Evolutionary conservation across 2,888 invertebrate species (phyloP), one percentile per base, ranked within the genome.

Genomic region (Apodemia zela): DNA sequence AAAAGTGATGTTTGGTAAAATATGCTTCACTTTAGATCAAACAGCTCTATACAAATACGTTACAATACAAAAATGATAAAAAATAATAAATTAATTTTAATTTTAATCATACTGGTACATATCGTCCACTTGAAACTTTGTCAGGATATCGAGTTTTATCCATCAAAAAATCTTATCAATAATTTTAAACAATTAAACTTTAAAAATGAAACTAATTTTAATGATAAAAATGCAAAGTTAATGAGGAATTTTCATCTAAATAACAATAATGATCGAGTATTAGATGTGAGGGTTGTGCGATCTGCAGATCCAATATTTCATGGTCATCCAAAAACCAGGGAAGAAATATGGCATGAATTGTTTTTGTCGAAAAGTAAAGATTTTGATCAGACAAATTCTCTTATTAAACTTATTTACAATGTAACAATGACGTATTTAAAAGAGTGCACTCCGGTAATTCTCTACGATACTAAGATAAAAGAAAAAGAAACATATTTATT

Each of bases 361-460:
- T 93, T 94, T 72, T 75, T 93, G n/a, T 77, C 91, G 38, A 77
- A 86, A 71, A 79, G 69, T 51, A 60, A 68, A 33, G 75, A 69
- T 11, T 89, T 84, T 57, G 92, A 93, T 67, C 93, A 94, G 80
- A 89, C 86, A 0, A 79, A 87, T n/a, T 94, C 95, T 0, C 81
- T 96, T 11, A 93, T 94, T 1, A 84, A 84, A 59, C 84, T 96
- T 15, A 75, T 96, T 6, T 92, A 93, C 66, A 93, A 93, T 73
- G 88, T 96, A 47, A 93, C 94, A 0, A 60, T 83, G 0, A 89
- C 92, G 10, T 94, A 95, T 80, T 78, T 95, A 33, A 83, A 80
- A n/a, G 93, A 93, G 64, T 96, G 96, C 72, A 93, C 93, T 0
- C 93, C 95, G 1, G 89, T 94, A 2, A 90, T 95, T 66, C 89